Conservation (phyloP, 2,113 vertebrate species). For the Cygnus buccinator region DNA sequence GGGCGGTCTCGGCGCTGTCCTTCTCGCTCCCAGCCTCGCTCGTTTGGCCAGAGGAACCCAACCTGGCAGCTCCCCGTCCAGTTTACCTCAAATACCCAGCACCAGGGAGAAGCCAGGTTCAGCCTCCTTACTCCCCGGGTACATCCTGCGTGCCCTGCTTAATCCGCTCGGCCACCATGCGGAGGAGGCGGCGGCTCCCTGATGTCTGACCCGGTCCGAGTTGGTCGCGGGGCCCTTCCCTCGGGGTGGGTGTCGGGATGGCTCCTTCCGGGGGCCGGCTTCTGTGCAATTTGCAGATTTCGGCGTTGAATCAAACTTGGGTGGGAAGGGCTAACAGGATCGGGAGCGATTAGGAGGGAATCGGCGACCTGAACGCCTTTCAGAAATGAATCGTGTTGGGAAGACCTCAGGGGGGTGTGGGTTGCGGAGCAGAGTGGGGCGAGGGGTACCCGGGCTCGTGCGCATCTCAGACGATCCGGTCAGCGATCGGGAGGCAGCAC, state of each 20-base stretch:
- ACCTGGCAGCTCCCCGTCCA: neutral
- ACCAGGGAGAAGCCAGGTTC: neutral
- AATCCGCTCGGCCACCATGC: fast-evolving
- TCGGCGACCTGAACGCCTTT: neutral
- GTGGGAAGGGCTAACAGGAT: neutral
- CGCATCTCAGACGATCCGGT: neutral
- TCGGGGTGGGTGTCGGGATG: neutral
- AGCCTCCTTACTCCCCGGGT: neutral
- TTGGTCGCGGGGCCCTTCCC: neutral
- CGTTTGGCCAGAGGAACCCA: neutral
- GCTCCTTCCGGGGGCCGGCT: neutral
- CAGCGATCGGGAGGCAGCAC: neutral
- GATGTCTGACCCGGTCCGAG: neutral
- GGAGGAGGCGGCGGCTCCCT: neutral
- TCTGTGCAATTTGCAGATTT: neutral
- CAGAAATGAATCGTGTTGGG: neutral
- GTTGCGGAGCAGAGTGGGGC: too few species aligned
- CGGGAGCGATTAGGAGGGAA: neutral
- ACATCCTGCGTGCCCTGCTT: neutral
- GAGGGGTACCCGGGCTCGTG: neutral
- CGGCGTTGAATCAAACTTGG: neutral
- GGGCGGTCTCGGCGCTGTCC: neutral
- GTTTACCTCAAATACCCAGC: neutral
- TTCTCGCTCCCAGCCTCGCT: neutral
- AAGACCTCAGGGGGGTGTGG: too few species aligned